phyloP scores from a whole-genome alignment of 2,888 invertebrate genomes.

The Abrostola tripartita region DNA sequence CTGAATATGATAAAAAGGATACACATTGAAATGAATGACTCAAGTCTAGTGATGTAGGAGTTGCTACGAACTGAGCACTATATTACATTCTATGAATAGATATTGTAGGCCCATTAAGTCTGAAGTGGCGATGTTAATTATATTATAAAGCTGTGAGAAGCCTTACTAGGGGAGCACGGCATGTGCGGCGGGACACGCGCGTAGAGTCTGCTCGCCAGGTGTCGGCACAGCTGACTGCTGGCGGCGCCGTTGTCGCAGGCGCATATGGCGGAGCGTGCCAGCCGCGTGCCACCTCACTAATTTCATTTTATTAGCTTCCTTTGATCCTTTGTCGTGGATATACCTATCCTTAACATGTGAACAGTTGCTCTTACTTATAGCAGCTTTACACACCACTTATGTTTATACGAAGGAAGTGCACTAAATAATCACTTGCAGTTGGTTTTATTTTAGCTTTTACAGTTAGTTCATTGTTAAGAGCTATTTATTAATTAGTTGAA shows the following conservation, averaged over 20 bases:
- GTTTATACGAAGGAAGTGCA: conserved; percentile 25
- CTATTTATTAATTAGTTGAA: neutral
- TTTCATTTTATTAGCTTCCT: conserved; percentile 63
- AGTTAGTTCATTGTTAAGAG: neutral
- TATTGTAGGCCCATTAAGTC: conserved; percentile 44
- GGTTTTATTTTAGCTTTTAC: conserved; percentile 2
- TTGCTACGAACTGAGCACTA: conserved; percentile 23
- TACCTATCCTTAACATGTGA: conserved; percentile 21
- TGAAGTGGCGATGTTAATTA: conserved; percentile 64
- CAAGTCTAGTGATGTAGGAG: conserved; percentile 29
- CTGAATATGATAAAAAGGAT: conserved; percentile 33
- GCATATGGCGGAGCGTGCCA: conserved; percentile 75
- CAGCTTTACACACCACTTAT: conserved; percentile 38
- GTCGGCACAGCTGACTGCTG: conserved; percentile 74
- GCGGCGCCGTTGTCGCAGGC: conserved; percentile 48
- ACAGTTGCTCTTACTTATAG: conserved; percentile 39
- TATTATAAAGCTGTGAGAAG: conserved; percentile 72
- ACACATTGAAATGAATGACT: conserved; percentile 37
- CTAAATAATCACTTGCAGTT: conserved; percentile 22
- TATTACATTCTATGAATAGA: conserved; percentile 41
- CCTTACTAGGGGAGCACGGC: conserved; percentile 68
- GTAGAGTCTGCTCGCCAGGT: conserved; percentile 66
- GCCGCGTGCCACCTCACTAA: conserved; percentile 75
- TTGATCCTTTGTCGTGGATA: conserved; percentile 39
- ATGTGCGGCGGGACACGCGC: conserved; percentile 31